Conservation (phyloP, 2,888 invertebrate genomes). For the Lithophane leautieri region DNA sequence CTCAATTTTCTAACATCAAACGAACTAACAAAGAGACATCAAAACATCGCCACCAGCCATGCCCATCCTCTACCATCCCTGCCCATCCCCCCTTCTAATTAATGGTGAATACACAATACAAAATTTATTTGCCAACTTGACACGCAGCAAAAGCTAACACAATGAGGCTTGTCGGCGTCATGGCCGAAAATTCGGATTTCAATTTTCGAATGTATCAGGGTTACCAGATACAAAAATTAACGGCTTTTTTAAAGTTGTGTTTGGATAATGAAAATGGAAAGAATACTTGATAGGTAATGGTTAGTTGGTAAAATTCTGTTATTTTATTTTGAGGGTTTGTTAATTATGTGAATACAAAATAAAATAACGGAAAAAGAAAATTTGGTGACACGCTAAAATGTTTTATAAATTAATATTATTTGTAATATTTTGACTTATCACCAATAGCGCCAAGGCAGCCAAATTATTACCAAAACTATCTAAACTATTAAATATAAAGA, state of each 20-base stretch:
- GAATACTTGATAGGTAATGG: neutral
- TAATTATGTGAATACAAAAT: neutral
- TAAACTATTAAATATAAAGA: neutral
- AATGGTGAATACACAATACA: constrained; percentile 65
- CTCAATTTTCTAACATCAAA: constrained; percentile 12
- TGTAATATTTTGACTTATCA: neutral
- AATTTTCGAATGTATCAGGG: constrained; percentile 63
- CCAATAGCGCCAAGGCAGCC: no score
- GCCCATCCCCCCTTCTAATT: constrained; percentile 53
- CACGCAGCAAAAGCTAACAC: constrained; percentile 72
- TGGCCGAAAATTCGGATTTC: constrained; percentile 74
- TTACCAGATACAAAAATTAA: constrained; percentile 30
- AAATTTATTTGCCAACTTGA: constrained; percentile 70
- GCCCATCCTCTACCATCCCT: constrained; percentile 12
- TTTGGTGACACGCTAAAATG: neutral
- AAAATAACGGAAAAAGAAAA: neutral
- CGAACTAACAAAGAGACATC: constrained; percentile 43
- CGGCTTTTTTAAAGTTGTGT: neutral
- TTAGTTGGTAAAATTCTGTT: neutral
- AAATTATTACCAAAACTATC: neutral
- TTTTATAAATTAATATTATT: neutral
- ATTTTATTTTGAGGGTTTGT: neutral
- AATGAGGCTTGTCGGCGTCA: constrained; percentile 77
- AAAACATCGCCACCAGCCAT: constrained; percentile 27
- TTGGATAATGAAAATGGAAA: neutral